A percentile compares a stretch with the other conserved stretches of the same genome.
Evolutionary conservation across 2,113 vertebrate species (phyloP).

Genomic region (Ceyx cyanopectus): DNA sequence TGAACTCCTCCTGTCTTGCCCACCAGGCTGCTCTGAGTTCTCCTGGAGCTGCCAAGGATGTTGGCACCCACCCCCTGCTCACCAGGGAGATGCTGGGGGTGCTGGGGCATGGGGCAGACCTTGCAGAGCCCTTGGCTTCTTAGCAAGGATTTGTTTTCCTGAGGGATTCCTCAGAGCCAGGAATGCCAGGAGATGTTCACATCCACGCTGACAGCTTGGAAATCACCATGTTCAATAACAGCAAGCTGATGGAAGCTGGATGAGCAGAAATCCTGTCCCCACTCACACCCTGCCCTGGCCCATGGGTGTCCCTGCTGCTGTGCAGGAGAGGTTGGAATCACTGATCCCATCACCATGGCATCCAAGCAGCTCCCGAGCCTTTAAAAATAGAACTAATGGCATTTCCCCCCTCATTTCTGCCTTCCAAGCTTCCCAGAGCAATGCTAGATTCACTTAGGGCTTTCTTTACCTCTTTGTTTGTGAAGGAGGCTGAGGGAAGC

Average conservation of each 20-base stretch:
- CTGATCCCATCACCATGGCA: constrained; percentile 23
- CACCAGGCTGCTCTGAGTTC: not conserved
- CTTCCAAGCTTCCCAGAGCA: not conserved
- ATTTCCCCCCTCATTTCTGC: constrained; percentile 9
- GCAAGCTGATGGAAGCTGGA: constrained; percentile 3
- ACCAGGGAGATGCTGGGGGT: accelerated
- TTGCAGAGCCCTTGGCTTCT: too few species aligned
- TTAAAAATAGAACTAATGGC: constrained; percentile 54
- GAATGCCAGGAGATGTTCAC: constrained; percentile 33
- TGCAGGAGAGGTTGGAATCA: not conserved
- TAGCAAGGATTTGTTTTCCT: constrained; percentile 22
- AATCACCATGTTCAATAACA: constrained; percentile 5
- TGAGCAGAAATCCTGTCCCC: not conserved
- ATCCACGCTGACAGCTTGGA: constrained; percentile 31
- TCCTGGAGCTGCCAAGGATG: not conserved
- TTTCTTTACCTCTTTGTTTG: constrained; percentile 41
- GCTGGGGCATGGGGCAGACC: not conserved
- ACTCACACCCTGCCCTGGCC: not conserved
- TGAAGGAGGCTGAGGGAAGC: not conserved
- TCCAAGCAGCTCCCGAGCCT: not conserved
- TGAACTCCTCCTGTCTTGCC: accelerated
- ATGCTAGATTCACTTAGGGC: not conserved
- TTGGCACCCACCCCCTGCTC: accelerated
- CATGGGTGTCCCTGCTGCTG: not conserved
- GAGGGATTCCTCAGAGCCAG: not conserved